phyloP scores from a whole-genome alignment of 2,888 invertebrate species.

The Cynaeus angustus region DNA sequence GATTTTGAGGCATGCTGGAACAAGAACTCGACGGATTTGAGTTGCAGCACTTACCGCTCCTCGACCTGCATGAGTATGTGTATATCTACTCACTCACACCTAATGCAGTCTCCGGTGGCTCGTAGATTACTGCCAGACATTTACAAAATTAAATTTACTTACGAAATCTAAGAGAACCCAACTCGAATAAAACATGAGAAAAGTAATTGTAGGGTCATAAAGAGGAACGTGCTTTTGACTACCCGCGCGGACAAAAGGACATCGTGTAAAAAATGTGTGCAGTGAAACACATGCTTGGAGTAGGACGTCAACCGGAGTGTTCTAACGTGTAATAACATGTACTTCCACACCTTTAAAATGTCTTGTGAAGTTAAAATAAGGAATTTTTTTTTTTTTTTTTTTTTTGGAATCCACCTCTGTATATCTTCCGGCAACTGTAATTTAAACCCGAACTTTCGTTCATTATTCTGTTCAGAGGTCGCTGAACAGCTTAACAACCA shows the following conservation, averaged over 20 bases:
- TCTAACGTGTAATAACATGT: no score
- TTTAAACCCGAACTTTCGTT: conserved; percentile 12
- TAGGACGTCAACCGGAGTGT: no score
- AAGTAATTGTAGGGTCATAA: conserved; percentile 6
- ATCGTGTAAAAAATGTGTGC: neutral
- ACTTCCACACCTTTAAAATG: no score
- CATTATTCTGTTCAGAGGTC: conserved; percentile 14
- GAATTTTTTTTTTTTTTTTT: conserved; percentile 8
- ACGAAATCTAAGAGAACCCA: neutral
- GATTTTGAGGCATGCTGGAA: conserved; percentile 10
- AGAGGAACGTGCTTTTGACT: conserved; percentile 2
- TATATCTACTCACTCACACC: conserved; percentile 25
- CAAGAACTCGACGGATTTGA: conserved; percentile 22
- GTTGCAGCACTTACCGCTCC: conserved; percentile 45
- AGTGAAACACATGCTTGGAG: neutral
- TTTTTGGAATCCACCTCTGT: neutral
- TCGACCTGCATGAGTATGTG: conserved; percentile 33
- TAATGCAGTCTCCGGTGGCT: conserved; percentile 39
- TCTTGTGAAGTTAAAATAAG: no score
- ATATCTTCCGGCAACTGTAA: neutral
- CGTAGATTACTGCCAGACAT: conserved; percentile 46
- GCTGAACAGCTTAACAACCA: conserved; percentile 26
- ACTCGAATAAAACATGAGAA: neutral
- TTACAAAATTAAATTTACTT: conserved; percentile 50
- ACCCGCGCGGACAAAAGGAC: neutral